Evolutionary conservation across 2,797 vertebrate species (phyloP).

Genomic region (Botia kubotai): DNA sequence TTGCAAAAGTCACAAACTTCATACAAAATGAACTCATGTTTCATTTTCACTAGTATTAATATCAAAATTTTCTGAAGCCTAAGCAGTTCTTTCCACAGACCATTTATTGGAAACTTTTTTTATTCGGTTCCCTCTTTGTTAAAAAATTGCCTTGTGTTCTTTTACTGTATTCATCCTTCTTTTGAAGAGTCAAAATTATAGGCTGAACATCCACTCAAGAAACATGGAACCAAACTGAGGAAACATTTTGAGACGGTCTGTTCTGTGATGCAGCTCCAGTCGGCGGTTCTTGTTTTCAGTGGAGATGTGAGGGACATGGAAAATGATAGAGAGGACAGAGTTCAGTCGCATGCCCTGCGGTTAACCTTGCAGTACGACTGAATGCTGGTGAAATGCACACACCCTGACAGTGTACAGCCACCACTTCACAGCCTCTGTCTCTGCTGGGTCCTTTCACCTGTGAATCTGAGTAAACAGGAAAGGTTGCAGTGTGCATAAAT

Average conservation of each 20-base stretch:
- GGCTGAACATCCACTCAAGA: conserved; percentile 62
- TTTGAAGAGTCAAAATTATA: conserved; percentile 65
- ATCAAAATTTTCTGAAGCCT: too few species aligned
- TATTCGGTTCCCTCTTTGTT: neutral
- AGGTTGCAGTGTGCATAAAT: neutral
- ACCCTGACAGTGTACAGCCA: conserved; percentile 3
- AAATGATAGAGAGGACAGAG: conserved; percentile 50
- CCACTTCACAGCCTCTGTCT: neutral
- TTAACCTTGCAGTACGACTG: conserved; percentile 45
- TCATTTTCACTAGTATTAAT: too few species aligned
- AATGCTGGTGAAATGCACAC: conserved; percentile 21
- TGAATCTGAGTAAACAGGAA: conserved; percentile 7
- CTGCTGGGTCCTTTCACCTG: neutral
- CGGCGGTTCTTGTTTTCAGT: conserved; percentile 38
- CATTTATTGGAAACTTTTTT: neutral
- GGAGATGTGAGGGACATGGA: conserved; percentile 39
- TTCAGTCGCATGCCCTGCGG: conserved; percentile 22
- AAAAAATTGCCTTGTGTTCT: neutral
- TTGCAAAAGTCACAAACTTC: neutral
- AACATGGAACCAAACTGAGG: conserved; percentile 39
- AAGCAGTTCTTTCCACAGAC: neutral
- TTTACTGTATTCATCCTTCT: conserved; percentile 38
- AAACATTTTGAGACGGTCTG: conserved; percentile 67
- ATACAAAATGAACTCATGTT: too few species aligned
- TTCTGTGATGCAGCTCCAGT: conserved; percentile 52